A percentile compares a stretch with the other conserved stretches of the same genome.
These are phyloP conservation scores for Lerema accius DNA, from an alignment of 1,140 invertebrate species.

Conservation along the genomic window DNA sequence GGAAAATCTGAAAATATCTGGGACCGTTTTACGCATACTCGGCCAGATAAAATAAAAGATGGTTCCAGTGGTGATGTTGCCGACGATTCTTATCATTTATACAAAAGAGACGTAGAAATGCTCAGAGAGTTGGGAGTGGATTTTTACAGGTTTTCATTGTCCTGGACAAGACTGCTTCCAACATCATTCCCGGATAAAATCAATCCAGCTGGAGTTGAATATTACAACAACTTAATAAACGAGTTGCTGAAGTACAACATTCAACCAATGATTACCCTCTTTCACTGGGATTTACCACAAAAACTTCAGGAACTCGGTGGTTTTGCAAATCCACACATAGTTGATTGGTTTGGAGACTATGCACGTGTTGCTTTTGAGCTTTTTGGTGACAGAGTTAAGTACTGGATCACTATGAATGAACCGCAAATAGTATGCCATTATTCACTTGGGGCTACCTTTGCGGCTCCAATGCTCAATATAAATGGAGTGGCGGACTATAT, in stretches of 20 bases:
- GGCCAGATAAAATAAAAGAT: slow-evolving; percentile 78
- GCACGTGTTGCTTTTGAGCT: slow-evolving; percentile 83
- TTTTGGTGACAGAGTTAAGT: slow-evolving; percentile 85
- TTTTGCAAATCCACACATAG: slow-evolving; percentile 85
- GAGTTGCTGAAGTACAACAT: slow-evolving; percentile 82
- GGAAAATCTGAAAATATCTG: slow-evolving; percentile 84
- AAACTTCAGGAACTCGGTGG: slow-evolving; percentile 84
- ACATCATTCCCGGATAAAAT: slow-evolving; percentile 82
- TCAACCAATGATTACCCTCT: slow-evolving; percentile 84
- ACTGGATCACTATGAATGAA: slow-evolving; percentile 89
- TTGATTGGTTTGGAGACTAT: slow-evolving; percentile 85
- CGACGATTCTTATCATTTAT: slow-evolving; percentile 63
- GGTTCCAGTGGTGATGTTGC: slow-evolving; percentile 77
- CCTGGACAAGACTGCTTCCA: slow-evolving; percentile 86
- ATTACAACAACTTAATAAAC: slow-evolving; percentile 85
- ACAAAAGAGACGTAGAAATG: slow-evolving; percentile 81
- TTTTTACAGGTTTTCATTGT: slow-evolving; percentile 86
- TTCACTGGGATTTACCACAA: slow-evolving; percentile 87
- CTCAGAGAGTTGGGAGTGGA: slow-evolving; percentile 76
- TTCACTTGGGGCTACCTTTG: slow-evolving; percentile 80
- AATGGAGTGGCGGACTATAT: slow-evolving; percentile 80
- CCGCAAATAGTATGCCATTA: slow-evolving; percentile 83
- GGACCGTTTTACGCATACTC: slow-evolving; percentile 80
- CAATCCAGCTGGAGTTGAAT: slow-evolving; percentile 83
- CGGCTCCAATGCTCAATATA: slow-evolving; percentile 78